These are phyloP conservation scores for Rynchops niger DNA, from an alignment of 2,113 vertebrate genomes.

Conservation along the genomic window DNA sequence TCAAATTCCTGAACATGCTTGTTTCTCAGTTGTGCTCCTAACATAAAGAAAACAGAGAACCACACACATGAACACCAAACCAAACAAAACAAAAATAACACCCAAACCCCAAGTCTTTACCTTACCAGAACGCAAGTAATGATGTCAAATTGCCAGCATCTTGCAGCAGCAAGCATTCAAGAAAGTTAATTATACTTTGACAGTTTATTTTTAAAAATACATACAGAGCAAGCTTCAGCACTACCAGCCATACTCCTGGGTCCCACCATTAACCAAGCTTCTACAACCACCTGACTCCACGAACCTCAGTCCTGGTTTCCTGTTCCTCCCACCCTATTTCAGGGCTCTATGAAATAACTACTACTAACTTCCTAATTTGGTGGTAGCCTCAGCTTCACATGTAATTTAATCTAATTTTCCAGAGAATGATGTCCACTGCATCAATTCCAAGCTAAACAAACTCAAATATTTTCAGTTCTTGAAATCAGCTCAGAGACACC, in stretches of 20 bases:
- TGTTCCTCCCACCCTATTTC: background rate
- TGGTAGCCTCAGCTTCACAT: background rate
- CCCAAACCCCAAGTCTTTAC: background rate
- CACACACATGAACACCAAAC: background rate
- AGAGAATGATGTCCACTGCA: background rate
- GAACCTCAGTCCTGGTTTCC: background rate
- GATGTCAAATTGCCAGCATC: background rate
- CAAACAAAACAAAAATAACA: background rate
- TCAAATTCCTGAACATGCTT: background rate
- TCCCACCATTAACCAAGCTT: background rate
- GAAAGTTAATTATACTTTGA: background rate
- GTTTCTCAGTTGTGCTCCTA: background rate
- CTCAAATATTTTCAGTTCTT: background rate
- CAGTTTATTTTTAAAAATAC: background rate
- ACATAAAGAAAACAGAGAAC: background rate
- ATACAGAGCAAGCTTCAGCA: background rate
- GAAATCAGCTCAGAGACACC: background rate
- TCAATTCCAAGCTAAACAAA: background rate
- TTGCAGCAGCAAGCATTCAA: constrained; percentile 24
- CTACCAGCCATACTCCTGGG: background rate
- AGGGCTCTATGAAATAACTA: background rate
- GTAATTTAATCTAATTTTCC: background rate
- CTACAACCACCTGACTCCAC: background rate
- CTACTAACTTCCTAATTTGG: background rate
- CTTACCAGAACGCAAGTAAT: constrained; percentile 27